These are phyloP conservation scores for Hypena proboscidalis DNA, from an alignment of 2,888 invertebrate species.

Conservation along the genomic window DNA sequence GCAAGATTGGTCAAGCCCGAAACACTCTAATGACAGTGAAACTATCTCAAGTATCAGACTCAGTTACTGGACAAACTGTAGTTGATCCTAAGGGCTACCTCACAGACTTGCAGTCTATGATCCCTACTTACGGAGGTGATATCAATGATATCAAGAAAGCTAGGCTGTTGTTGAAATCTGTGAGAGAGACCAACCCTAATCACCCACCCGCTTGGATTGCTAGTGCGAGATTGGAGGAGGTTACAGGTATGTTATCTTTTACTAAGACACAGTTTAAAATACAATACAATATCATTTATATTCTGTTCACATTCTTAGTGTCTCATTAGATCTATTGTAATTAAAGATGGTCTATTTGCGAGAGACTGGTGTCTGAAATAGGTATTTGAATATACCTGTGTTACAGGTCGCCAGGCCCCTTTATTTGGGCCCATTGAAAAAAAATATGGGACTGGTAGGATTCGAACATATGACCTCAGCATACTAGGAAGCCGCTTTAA, in stretches of 20 bases:
- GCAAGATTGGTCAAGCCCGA: conserved; percentile 99
- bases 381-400: no score
- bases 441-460: no score
- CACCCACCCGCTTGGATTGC: conserved; percentile 99
- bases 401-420: no score
- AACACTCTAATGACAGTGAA: conserved; percentile 99
- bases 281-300: no score
- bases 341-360: no score
- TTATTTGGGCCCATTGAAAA: no score
- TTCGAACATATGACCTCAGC: no score
- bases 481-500: no score
- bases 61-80: conserved; percentile 99
- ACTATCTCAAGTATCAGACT: conserved; percentile 98
- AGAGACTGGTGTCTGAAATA: no score
- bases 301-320: no score
- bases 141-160: conserved; percentile 99
- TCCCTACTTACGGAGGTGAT: conserved; percentile 99
- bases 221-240: conserved; percentile 98
- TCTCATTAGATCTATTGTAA: no score
- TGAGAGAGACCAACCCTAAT: conserved; percentile 98
- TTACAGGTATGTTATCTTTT: conserved; percentile 91
- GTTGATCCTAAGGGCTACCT: conserved; percentile 99
- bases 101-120: conserved; percentile 99
- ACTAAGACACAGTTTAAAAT: no score
- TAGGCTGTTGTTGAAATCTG: conserved; percentile 96